Conservation (phyloP, 2,888 invertebrate genomes). For the Nomada ferruginata region DNA sequence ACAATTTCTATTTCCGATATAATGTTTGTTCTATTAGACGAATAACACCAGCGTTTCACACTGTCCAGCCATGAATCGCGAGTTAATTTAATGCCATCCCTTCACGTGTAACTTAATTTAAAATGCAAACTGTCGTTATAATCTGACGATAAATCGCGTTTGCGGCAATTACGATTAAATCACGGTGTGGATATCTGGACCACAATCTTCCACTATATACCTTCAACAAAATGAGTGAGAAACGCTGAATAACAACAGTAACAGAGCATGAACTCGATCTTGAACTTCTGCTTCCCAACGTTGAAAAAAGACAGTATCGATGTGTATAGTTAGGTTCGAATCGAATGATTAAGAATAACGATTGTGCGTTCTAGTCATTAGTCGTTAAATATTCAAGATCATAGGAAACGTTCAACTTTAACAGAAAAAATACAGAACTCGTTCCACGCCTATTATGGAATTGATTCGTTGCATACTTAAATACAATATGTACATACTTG, state of each 20-base stretch:
- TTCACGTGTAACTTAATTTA: neutral
- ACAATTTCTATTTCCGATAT: no score
- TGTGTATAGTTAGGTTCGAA: conserved; percentile 32
- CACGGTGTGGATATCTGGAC: neutral
- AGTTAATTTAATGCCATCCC: no score
- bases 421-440: neutral
- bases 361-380: neutral
- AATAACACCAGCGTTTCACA: neutral
- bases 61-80: no score
- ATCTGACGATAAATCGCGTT: no score
- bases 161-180: neutral
- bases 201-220: neutral
- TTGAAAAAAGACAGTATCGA: conserved; percentile 1
- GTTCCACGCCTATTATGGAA: no score
- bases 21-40: neutral
- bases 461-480: no score
- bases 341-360: neutral
- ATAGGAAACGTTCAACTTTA: conserved; percentile 18
- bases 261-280: conserved; percentile 6
- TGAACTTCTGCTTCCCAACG: conserved; percentile 11
- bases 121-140: conserved; percentile 1
- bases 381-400: conserved; percentile 12
- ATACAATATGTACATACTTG: no score
- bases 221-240: neutral
- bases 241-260: neutral